Evolutionary conservation across 2,797 vertebrate species (phyloP), one percentile per base, ranked within the genome.

Genomic region (Hippopotamyrus pictus): DNA sequence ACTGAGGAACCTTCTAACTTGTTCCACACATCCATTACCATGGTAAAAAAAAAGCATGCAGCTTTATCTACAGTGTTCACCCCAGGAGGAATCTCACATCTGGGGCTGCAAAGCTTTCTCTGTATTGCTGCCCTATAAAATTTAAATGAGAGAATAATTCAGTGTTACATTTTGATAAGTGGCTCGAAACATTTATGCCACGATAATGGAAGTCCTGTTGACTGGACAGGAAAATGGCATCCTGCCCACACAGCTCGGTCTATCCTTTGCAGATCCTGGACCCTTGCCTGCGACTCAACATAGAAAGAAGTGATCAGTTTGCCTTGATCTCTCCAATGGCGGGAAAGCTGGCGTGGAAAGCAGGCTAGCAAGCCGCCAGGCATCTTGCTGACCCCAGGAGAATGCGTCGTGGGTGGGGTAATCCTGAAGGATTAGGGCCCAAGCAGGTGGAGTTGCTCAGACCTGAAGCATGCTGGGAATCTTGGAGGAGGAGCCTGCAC

Each of bases 341-440:
- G 41, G 82, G 48, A 84, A 50, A 11, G 82, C 11, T 3, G 33
- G 51, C 12, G 9, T 12, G 9, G 59, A 88, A 37, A 73, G 25
- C 88, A 88, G 53, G 44, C 44, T 14, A 33, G 65, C 19, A 48
- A 12, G 33, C 12, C 2, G 25, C 29, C 48, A 73, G 46, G 53
- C 76, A 48, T 44, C 44, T 19, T 19, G 7, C 54, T 59, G 79
- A 86, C 83, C 88, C 29, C 4, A 5, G 33, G 50, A 79, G 82
- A 90, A 53, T 88, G 88, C 83, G 88, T 90, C 83, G 86, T 37
- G 73, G 76, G 48, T 86, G 65, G 65, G 59, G 57, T 48, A 22
- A 44, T 44, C 82, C 46, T 54, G 44, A 59, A 59, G 37, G 89
- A 48, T 51, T 65, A 69, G 89, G 57, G 89, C 29, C 53, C 53